Evolutionary conservation across 1,140 invertebrate species (phyloP), one percentile per base, ranked within the genome.

Genomic region (Acarapis woodi): DNA sequence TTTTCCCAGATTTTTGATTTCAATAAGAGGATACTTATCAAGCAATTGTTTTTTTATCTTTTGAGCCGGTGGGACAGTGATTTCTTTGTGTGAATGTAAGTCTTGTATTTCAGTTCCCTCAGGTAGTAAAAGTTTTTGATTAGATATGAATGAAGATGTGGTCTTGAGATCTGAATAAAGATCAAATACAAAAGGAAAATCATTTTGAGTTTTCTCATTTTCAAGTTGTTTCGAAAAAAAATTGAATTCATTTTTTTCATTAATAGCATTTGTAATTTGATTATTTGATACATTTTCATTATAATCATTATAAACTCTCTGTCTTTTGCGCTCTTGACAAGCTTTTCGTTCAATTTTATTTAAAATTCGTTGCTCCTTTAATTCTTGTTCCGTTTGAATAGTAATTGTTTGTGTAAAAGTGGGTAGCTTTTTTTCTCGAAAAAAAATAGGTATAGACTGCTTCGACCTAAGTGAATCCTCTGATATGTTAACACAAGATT

Each of bases 141-240:
- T 76, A 15, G 68, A 67, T 31, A 88, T 66, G 47, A 70, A 78
- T 28, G 75, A 73, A 62, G 56, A 62, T 40, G 64, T 58, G 45
- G 66, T 62, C 53, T 71, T 71, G 2, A 67, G 65, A 43, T 66
- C 60, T 31, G 63, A 53, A 45, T 71, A 68, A 1, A 63, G 66
- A 53, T 85, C 78, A 53, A 71, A 85, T 1, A 85, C 78, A 58
- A 71, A 71, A 0, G 78, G 79, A 57, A 67, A 82, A 5, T 53
- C 51, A 36, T 51, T 48, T 37, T 53, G 47, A 20, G 42, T 42
- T 22, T 48, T 44, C 23, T 43, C 34, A 16, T 40, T 46, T 37
- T 62, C 53, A 15, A 61, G 28, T 3, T 56, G 57, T 10, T 50
- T 47, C 2, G 41, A 48, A 6, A 51, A 46, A 16, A 61, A 60